phyloP scores from a whole-genome alignment of 2,888 invertebrate species.

The Achlya flavicornis region DNA sequence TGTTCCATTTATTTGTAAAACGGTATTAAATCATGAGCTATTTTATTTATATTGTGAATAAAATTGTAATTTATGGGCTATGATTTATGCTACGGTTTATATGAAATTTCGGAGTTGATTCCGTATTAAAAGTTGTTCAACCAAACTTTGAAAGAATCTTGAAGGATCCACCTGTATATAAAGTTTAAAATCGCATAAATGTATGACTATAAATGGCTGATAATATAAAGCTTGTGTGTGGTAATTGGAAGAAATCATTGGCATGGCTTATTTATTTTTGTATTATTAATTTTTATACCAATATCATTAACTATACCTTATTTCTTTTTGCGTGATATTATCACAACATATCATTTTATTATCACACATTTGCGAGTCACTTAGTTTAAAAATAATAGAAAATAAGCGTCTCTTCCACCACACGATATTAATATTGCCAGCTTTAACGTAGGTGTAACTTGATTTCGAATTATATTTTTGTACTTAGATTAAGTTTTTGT shows the following conservation, averaged over 20 bases:
- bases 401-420: constrained; percentile 25
- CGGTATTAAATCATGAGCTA: background rate
- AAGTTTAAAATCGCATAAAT: background rate
- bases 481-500: constrained; percentile 60
- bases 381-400: constrained; percentile 22
- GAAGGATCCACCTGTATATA: too few relatives aligned
- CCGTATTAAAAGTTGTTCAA: too few relatives aligned
- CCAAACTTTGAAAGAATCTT: too few relatives aligned
- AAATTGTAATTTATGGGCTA: too few relatives aligned
- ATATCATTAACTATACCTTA: too few relatives aligned
- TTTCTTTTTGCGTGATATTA: background rate
- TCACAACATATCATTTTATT: background rate
- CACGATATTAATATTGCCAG: constrained; percentile 62
- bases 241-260: background rate
- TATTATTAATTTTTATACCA: background rate
- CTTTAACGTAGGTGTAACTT: constrained; percentile 72
- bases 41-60: background rate
- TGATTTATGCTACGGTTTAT: too few relatives aligned
- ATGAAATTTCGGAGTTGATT: too few relatives aligned
- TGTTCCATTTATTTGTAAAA: background rate
- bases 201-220: background rate
- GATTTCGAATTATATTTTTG: constrained; percentile 70
- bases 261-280: background rate
- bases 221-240: background rate
- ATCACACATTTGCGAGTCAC: background rate